Evolutionary conservation across 1,140 invertebrate species (phyloP), one percentile per base, ranked within the genome.

Genomic region (Lordiphosa stackelbergi): DNA sequence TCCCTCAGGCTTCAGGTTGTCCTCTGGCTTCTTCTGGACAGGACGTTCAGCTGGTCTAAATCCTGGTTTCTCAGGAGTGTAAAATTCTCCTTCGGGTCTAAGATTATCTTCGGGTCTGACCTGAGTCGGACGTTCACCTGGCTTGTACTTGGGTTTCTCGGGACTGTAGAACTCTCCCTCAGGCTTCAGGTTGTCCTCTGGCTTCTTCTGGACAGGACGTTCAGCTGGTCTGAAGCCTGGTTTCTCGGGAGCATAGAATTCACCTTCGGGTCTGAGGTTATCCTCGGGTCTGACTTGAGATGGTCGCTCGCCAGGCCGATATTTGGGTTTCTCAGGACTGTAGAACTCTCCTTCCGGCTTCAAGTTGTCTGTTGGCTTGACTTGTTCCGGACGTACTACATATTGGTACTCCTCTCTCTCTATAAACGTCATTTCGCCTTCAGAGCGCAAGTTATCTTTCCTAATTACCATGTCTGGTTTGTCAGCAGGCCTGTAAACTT

Each of bases 391-490:
- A 6, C 78, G 58, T 62, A 46, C 41, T 1, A 16, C 16, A 16
- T 11, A 52, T 34, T 49, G 54, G 12, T 64, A 58, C 16, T 53
- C 49, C 2, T 41, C 37, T 11, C 38, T 53, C 12, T 66, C 53
- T 16, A 3, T 36, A 10, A 57, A 54, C 61, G 89, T 88, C 86
- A 92, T 91, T 73, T 88, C 89, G 1, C 91, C 91, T 16, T 92
- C 91, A 59, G 91, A 90, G 65, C 88, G 88, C 3, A 93, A 72
- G 74, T 92, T 92, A 85, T 93, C 92, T 61, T 89, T 86, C n/a
- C 89, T 90, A 69, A 88, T 91, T 38, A 88, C 22, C 16, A 16
- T 16, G 16, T 87, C 88, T 9, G 66, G 90, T 47, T 90, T 86
- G 63, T 93, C 92, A 0, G 89, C 90, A 16, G 16, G 16, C 10